Conservation (phyloP, 2,113 vertebrate species). For the Isurus oxyrinchus region DNA sequence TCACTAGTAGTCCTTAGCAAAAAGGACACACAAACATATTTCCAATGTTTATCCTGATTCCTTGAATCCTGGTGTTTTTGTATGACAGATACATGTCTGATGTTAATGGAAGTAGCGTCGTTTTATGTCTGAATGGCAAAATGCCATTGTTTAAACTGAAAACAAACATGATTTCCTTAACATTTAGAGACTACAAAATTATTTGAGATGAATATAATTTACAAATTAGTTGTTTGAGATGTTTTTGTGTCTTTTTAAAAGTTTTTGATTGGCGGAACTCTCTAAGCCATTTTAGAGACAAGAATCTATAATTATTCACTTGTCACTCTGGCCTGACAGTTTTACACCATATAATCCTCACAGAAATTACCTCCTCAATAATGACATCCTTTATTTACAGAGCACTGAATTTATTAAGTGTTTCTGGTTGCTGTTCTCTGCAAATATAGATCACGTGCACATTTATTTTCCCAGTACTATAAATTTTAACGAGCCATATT, state of each 20-base stretch:
- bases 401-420: constrained; percentile 40
- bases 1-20: not conserved
- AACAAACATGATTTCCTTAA: constrained; percentile 48
- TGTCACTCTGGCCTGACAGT: constrained; percentile 44
- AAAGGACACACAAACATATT: constrained; percentile 38
- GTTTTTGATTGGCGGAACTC: constrained; percentile 43
- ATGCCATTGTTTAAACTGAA: constrained; percentile 50
- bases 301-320: constrained; percentile 40
- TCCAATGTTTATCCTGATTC: constrained; percentile 51
- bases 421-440: constrained; percentile 41
- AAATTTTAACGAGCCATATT: constrained; percentile 36
- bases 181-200: constrained; percentile 39
- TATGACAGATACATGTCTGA: constrained; percentile 52
- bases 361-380: constrained; percentile 47
- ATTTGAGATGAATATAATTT: constrained; percentile 41
- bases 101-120: constrained; percentile 54
- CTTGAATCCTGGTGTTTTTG: constrained; percentile 43
- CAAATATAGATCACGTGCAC: constrained; percentile 35
- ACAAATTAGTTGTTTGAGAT: constrained; percentile 41
- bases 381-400: constrained; percentile 41
- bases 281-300: constrained; percentile 42
- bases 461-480: constrained; percentile 37
- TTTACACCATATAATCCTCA: constrained; percentile 39
- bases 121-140: constrained; percentile 48
- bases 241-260: constrained; percentile 43